These are phyloP conservation scores for Xenopus laevis DNA, from an alignment of 2,113 vertebrate genomes.

Conservation along the genomic window DNA sequence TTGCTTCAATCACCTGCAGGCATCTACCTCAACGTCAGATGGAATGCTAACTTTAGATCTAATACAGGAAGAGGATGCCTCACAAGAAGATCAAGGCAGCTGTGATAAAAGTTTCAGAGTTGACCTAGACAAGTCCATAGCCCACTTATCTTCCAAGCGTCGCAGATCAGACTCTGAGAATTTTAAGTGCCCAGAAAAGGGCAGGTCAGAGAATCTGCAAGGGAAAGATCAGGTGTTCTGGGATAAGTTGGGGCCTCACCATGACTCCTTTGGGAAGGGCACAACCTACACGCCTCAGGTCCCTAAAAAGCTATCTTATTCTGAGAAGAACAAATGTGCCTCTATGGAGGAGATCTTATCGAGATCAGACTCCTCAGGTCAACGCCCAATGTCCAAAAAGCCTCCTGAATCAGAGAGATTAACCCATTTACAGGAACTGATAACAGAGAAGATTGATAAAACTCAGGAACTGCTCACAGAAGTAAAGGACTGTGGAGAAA, in stretches of 20 bases:
- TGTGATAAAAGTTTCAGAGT: conserved; percentile 75
- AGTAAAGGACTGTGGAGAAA: conserved; percentile 69
- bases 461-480: conserved; percentile 83
- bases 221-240: conserved; percentile 53
- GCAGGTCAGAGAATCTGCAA: conserved; percentile 65
- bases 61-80: conserved; percentile 85
- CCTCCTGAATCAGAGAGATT: conserved; percentile 57
- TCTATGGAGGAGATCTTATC: conserved; percentile 87
- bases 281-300: conserved; percentile 70
- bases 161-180: conserved; percentile 64
- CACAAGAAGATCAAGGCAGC: conserved; percentile 60
- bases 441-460: conserved; percentile 82
- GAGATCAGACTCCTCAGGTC: conserved; percentile 58
- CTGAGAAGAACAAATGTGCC: conserved; percentile 79
- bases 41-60: conserved; percentile 92
- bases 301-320: conserved; percentile 60
- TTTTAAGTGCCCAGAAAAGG: neutral
- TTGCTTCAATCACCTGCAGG: conserved; percentile 57
- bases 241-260: conserved; percentile 48
- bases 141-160: conserved; percentile 53
- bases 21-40: conserved; percentile 85
- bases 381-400: conserved; percentile 28
- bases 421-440: conserved; percentile 78
- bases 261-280: conserved; percentile 58
- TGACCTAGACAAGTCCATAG: conserved; percentile 65